Base-by-base conservation (phyloP, 92 coral and sea anemone genomes). In the Diadumene lineata region DNA sequence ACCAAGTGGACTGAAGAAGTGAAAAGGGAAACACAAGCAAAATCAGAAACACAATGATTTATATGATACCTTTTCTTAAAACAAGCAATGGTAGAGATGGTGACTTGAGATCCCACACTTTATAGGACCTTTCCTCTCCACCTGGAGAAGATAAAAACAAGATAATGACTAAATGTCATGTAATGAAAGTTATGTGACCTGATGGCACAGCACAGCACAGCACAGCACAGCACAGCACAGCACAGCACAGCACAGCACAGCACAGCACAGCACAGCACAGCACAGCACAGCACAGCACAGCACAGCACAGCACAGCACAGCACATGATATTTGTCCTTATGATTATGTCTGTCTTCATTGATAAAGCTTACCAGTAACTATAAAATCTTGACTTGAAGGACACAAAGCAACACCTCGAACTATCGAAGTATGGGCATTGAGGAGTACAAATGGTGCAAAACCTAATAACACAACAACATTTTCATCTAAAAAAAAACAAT, bases 401-500 rank as follows among this genome's bases (percentile, higher is more conserved):
- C 90, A 91, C 83, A 89, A 91, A 9, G 97, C 91, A 60, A 88
- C 6, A 56, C 74, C 74, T 32, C 86, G 75, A 38, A 88, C 51
- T 11, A 81, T 73, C 1, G 89, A 74, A 11, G 73, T 22, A 53
- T 84, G 88, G 6, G 97, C 82, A 19, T 72, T 65, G 68, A 84
- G 69, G 32, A 81, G 90, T 30, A 86, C 61, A n/a, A 79, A 75
- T 0, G 97, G 97, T 27, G 82, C 83, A 38, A 91, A 60, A 4
- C 86, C 97, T 91, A 73, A 0, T n/a, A n/a, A 29, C 30, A 43
- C 56, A 26, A 50, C 57, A 55, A 76, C 24, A 38, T 11, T 26
- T 11, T 22, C 50, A 23, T 31, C n/a, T 1, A 19, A 22, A 29
- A 73, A 2, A 19, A 23, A 16, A 22, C n/a, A n/a, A n/a, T n/a